Percentiles rank a stretch among this genome's conserved stretches.
These are phyloP conservation scores for Alviniconcha strummeri DNA, from an alignment of 2,888 invertebrate species.

Conservation along the genomic window DNA sequence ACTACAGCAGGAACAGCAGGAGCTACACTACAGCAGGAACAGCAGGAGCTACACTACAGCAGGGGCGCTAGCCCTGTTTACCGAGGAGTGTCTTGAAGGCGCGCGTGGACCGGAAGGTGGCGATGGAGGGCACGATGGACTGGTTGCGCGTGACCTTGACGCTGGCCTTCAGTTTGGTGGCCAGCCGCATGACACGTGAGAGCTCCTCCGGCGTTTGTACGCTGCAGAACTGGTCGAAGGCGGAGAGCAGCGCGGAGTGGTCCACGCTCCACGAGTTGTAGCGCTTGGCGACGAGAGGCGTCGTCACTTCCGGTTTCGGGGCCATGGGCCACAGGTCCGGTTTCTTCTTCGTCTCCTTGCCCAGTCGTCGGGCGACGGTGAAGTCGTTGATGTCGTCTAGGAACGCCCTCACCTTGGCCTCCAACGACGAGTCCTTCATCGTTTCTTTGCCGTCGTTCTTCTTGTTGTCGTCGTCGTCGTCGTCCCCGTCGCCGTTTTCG, in stretches of 20 bases:
- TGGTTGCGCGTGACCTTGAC: conserved; percentile 49
- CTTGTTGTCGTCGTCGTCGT: conserved; percentile 1
- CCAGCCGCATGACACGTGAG: conserved; percentile 51
- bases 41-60: too few species aligned
- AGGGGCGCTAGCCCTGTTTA: not conserved
- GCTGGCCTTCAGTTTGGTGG: conserved; percentile 54
- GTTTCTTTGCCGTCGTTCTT: conserved; percentile 4
- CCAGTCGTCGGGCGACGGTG: conserved; percentile 20
- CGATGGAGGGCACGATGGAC: conserved; percentile 49
- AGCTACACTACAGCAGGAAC: not conserved
- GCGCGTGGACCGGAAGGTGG: conserved; percentile 37
- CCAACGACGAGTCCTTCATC: conserved; percentile 26
- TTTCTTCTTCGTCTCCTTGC: not conserved
- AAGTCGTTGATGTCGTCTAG: conserved; percentile 36
- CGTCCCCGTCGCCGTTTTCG: not conserved
- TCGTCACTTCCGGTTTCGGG: not conserved
- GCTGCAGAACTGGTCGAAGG: conserved; percentile 56
- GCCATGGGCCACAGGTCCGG: not conserved
- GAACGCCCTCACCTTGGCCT: conserved; percentile 37
- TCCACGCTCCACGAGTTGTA: conserved; percentile 39
- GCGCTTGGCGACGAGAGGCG: conserved; percentile 38
- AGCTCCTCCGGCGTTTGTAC: conserved; percentile 48
- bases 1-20: not conserved
- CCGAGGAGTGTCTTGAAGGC: conserved; percentile 35
- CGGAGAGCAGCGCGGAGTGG: conserved; percentile 46